Evolutionary conservation across 2,888 invertebrate genomes (phyloP), one percentile per base, ranked within the genome.

Genomic region (Lithophane ornitopus): DNA sequence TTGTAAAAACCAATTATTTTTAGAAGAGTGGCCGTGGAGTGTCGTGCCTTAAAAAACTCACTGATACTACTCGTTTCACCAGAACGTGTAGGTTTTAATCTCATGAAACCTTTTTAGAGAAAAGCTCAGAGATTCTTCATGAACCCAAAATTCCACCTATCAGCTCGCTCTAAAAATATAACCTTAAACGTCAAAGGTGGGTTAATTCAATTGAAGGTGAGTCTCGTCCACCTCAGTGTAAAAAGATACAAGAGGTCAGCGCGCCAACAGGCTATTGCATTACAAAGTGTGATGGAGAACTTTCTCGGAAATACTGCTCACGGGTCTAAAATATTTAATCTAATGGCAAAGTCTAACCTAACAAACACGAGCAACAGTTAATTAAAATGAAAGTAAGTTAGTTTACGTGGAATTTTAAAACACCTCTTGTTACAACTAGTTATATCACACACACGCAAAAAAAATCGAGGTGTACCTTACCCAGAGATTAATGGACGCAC

Each of bases 201-300:
- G 66, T 34, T 82, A 72, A 73, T 86, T 82, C 67, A 66, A 77
- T 78, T 70, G 73, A 66, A 73, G 49, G 58, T 54, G 39, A 68
- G 56, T 59, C 41, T 8, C 14, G 46, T 9, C 2, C 19, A 16
- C 39, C 52, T 70, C 61, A n/a, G 49, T 34, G 28, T n/a, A 61
- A 19, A n/a, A 8, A 59, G 7, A 67, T 34, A 65, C 56, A 79
- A 56, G 70, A 73, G 63, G 54, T 59, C 58, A 81, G 28, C 14
- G 26, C 14, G 26, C 26, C n/a, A 56, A 28, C 26, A 34, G 28
- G 49, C 34, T 49, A 63, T 58, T 49, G 39, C 14, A 8, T 58
- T 49, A 49, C 28, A 49, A 39, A 44, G 44, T n/a, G 7, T 46
- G 7, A 39, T 22, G 28, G 3, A 26, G 44, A 54, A 39, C 3